Evolutionary conservation across 2,113 vertebrate genomes (phyloP).

Genomic region (Catharus minimus): DNA sequence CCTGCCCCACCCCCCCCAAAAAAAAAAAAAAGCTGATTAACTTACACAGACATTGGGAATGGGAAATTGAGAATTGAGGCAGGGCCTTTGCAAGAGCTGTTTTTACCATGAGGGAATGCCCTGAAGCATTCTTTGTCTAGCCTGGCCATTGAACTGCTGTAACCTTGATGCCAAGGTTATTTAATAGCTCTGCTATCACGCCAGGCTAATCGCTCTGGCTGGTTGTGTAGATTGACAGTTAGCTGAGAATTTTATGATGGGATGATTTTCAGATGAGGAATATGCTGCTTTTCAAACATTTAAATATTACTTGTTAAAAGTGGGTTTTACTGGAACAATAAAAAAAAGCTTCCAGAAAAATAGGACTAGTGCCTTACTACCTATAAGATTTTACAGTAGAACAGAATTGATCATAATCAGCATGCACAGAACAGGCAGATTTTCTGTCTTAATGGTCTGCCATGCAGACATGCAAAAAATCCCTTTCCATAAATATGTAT

Average conservation of each 20-base stretch:
- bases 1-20: rapidly evolving
- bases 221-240: neutral
- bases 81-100: neutral
- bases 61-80: conserved; percentile 16
- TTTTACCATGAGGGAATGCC: neutral
- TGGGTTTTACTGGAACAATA: neutral
- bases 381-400: neutral
- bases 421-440: neutral
- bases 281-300: neutral
- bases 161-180: conserved; percentile 46
- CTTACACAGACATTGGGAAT: neutral
- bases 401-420: neutral
- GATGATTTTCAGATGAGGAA: neutral
- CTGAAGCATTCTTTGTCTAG: conserved; percentile 9
- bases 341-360: neutral
- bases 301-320: neutral
- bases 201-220: neutral
- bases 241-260: neutral
- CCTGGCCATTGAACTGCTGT: neutral
- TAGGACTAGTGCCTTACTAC: neutral
- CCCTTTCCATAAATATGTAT: neutral
- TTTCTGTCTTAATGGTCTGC: neutral
- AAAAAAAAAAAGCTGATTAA: neutral
- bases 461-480: neutral
- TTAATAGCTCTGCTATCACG: neutral